Evolutionary conservation across 1,140 invertebrate species (phyloP), one percentile per base, ranked within the genome.

Genomic region (Brachionus paranguensis): DNA sequence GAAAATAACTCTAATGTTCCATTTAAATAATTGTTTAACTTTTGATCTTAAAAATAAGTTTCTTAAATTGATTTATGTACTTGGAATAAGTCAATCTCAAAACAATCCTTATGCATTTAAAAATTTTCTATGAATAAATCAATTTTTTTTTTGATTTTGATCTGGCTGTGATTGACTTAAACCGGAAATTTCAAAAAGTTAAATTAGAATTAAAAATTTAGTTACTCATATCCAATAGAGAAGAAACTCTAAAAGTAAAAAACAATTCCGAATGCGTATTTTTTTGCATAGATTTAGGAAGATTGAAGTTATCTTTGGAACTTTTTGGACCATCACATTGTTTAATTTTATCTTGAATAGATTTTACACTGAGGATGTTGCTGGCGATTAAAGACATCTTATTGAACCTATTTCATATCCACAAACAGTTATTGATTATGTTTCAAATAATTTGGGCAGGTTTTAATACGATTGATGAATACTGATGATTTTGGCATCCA

Each of bases 331-430:
- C 11, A 10, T 47, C 72, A 29, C 8, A 37, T 24, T 76, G 43
- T 76, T 76, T 76, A n/a, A 76, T 29, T 50, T 76, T 76, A 12
- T 76, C 27, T 76, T 76, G 72, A 53, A 76, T 29, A 6, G 72
- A 76, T 50, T 76, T 76, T 76, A 76, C 50, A 17, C 43, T 50
- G n/a, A 76, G 27, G n/a, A 50, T 27, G 50, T 76, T 76, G 14
- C 43, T 29, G 24, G 72, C 72, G 20, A 76, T 76, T n/a, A 76
- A 45, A 29, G 72, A 76, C 72, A 76, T 76, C 47, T 20, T 37
- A n/a, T 17, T 33, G 24, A 24, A 33, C 1, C 14, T 14, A 3
- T 70, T 41, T 70, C 29, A 70, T 24, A 70, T 29, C 45, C 45
- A 12, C 3, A 37, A 37, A 70, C 10, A 24, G 20, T 33, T 70